Base-by-base conservation (phyloP, 2,797 vertebrate species). In the Muraenolepis orangiensis region DNA sequence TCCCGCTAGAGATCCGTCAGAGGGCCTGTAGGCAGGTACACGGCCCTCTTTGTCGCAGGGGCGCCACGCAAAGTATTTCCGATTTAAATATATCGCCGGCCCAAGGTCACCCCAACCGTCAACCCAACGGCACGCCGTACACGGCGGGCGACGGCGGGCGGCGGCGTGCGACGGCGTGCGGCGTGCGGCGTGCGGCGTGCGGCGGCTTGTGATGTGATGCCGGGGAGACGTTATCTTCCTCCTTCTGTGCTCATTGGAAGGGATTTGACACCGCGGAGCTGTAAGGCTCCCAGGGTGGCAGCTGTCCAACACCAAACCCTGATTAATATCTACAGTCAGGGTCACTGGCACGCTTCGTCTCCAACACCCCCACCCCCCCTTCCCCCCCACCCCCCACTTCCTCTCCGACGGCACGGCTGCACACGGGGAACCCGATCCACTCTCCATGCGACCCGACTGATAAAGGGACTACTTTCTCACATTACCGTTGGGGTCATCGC, bases 271-370 rank as follows among this genome's bases (percentile, higher is more conserved):
- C 89, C 85, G 79, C 87, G 57, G 57, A 84, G 84, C 84, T 85
- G 82, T 29, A 26, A 74, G 83, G 78, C 82, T 89, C 88, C 85
- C 85, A 75, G 78, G 90, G 83, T 89, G 89, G 85, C 87, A 90
- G 86, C 85, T 90, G 88, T 90, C 89, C 84, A 88, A 90, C 91
- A 90, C 85, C 66, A 32, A 73, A 86, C 85, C 83, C 88, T 91
- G 90, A 93, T 93, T 92, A 90, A 93, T 93, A 92, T 93, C 91
- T 88, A 84, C 87, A 84, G 89, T 91, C 87, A 86, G 74, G 82
- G 81, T 76, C 66, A 87, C 88, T 88, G 84, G 85, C 88, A 84
- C 78, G 72, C 86, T 77, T 86, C 77, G 83, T 2, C 51, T 23
- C n/a, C n/a, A 4, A 23, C 4, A n/a, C 57, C 57, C 57, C 1